These are phyloP conservation scores for Poecilia gillii DNA, from an alignment of 2,797 vertebrate genomes.

Conservation along the genomic window DNA sequence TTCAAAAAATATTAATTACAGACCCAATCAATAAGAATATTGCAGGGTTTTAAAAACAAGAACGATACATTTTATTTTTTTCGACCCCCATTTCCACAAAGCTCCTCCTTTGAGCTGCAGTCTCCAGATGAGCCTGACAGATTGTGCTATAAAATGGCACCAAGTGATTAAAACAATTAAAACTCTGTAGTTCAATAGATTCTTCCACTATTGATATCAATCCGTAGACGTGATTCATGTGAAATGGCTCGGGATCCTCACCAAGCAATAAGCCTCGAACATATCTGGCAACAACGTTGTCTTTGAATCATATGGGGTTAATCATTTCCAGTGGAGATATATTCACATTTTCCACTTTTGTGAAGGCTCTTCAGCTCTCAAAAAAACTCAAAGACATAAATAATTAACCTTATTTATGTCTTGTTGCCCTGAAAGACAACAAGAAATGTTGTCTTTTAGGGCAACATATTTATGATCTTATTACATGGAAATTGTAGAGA, in stretches of 20 bases:
- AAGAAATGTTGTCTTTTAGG: background rate
- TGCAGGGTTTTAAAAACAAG: no score
- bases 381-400: background rate
- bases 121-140: no score
- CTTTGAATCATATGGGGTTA: background rate
- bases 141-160: no score
- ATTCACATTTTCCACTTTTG: background rate
- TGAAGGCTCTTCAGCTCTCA: background rate
- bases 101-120: no score
- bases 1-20: background rate
- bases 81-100: no score
- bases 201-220: background rate
- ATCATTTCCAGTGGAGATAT: background rate
- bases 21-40: no score
- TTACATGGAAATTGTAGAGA: background rate
- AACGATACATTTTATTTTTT: no score
- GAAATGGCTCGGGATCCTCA: background rate
- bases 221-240: background rate
- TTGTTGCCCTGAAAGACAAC: background rate
- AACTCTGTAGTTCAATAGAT: background rate
- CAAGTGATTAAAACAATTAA: background rate
- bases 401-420: background rate
- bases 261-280: background rate
- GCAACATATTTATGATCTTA: background rate
- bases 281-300: background rate